Conservation (phyloP, 2,113 vertebrate species). For the Lepisosteus osseus region DNA sequence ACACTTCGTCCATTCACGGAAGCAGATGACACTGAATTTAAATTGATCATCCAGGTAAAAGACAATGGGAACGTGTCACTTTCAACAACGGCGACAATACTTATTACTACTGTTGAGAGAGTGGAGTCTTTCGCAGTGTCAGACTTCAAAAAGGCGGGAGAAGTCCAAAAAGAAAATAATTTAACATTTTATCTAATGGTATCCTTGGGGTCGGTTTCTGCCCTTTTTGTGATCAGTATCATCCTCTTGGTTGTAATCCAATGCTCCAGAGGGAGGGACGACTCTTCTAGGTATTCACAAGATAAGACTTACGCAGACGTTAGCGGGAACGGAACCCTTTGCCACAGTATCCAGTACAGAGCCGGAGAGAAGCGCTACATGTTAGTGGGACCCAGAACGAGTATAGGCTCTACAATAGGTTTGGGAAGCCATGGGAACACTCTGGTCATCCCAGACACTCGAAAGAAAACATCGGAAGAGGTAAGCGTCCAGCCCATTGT, state of each 20-base stretch:
- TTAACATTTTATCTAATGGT: conserved; percentile 1
- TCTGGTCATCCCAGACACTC: not conserved
- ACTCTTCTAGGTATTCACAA: not conserved
- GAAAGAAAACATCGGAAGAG: conserved; percentile 20
- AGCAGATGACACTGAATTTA: conserved; percentile 32
- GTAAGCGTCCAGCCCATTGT: conserved; percentile 32
- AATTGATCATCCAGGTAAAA: conserved; percentile 35
- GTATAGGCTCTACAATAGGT: not conserved
- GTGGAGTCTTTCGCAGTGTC: not conserved
- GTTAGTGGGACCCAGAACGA: conserved; percentile 1
- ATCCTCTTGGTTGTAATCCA: not conserved
- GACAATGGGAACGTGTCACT: conserved; percentile 8
- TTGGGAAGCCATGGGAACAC: not conserved
- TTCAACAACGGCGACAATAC: not conserved
- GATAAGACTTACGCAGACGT: not conserved
- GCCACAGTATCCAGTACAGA: not conserved
- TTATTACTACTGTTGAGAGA: not conserved
- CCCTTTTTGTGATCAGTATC: conserved; percentile 1
- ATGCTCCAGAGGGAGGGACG: not conserved
- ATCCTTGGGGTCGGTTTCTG: not conserved
- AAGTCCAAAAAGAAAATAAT: not conserved
- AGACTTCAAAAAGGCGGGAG: not conserved
- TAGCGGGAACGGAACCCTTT: not conserved
- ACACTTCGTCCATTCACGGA: conserved; percentile 36
- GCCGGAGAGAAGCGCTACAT: not conserved